phyloP scores from a whole-genome alignment of 1,140 invertebrate species.

The Brachionus calyciflorus region DNA sequence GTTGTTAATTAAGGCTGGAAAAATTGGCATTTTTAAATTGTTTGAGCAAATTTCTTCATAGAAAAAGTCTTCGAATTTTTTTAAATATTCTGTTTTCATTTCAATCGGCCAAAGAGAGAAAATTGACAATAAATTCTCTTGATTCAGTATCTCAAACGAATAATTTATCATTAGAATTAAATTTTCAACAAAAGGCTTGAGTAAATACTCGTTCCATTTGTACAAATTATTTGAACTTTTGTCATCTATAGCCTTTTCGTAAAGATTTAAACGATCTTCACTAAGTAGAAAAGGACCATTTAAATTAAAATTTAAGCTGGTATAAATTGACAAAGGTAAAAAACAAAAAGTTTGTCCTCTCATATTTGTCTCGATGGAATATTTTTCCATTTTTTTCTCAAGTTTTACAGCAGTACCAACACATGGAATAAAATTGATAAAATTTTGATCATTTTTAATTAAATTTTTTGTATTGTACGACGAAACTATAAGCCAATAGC shows the following conservation, averaged over 20 bases:
- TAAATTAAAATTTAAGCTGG: slow-evolving; percentile 54
- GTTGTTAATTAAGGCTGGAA: neutral
- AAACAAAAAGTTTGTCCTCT: slow-evolving; percentile 55
- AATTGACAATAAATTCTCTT: neutral
- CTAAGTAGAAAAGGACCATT: slow-evolving; percentile 57
- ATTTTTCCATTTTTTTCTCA: neutral
- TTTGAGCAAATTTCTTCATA: neutral
- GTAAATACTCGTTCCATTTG: slow-evolving; percentile 26
- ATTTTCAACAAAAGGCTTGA: neutral
- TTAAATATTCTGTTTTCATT: neutral
- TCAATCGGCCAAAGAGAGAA: neutral
- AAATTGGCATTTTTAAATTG: neutral
- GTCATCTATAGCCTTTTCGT: slow-evolving; percentile 10
- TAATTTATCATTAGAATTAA: neutral
- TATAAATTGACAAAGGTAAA: slow-evolving; percentile 53
- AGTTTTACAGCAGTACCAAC: slow-evolving; percentile 52
- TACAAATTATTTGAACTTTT: neutral
- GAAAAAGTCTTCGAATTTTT: neutral
- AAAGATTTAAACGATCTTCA: slow-evolving; percentile 47
- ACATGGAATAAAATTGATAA: slow-evolving; percentile 50
- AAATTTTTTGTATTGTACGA: slow-evolving; percentile 46
- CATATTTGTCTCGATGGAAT: slow-evolving; percentile 3
- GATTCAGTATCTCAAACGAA: neutral
- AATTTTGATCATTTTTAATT: slow-evolving; percentile 40
- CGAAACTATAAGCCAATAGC: slow-evolving; percentile 47